Base-by-base conservation (phyloP, 2,888 invertebrate genomes). In the Drosophila nigritarsus region DNA sequence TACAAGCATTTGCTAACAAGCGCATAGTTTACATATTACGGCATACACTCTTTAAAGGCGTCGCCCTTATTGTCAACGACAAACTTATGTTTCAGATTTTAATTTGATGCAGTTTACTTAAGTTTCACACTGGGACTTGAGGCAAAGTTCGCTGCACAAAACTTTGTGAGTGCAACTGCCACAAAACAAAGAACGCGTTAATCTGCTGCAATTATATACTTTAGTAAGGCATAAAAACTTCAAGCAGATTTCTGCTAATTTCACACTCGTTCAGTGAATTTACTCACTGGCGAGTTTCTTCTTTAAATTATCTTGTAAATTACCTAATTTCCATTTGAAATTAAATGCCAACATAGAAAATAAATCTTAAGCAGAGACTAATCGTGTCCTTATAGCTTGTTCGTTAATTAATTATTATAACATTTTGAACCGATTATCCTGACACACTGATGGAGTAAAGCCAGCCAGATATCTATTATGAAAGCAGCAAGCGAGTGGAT, bases 91-190 rank as follows among this genome's bases (percentile, higher is more conserved):
- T 58, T 63, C 56, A 73, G 75, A 76, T 74, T 77, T 82, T 58
- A 83, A 82, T 75, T 87, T 70, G 68, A 72, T 84, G 85, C 82
- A 84, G 80, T 87, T 83, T 80, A 69, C 73, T 76, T 84, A 80
- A 84, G 75, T 82, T 87, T 68, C 27, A 55, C 54, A 58, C 42
- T 56, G 82, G 82, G 84, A 65, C 62, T 60, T 67, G 67, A n/a
- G 64, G 42, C 40, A 62, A 65, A 73, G 65, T 74, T 64, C 20
- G 69, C 45, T 38, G 48, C 56, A 65, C 55, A 65, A 24, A 78
- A 70, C 65, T 74, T 71, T 63, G 30, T 63, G 38, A 45, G 42
- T 30, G 36, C 34, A 32, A 11, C 60, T 29, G 24, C 42, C 49
- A 29, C 34, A 42, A 66, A 54, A 20, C 42, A 24, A 27, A 29